A percentile compares a stretch with the other conserved stretches of the same genome.
These are phyloP conservation scores for Philereme vetulata DNA, from an alignment of 2,888 invertebrate species.

Conservation along the genomic window DNA sequence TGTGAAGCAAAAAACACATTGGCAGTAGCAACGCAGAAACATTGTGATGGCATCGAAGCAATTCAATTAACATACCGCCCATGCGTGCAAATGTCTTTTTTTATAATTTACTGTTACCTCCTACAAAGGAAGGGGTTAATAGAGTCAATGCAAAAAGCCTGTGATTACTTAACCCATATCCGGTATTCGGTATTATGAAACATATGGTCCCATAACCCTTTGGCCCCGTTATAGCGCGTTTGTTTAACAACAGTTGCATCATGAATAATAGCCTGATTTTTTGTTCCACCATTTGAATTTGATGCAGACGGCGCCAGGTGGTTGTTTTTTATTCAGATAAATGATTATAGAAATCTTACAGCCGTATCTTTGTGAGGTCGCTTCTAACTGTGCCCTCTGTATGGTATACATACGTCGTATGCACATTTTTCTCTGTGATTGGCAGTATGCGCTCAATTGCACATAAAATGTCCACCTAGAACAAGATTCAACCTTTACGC, in stretches of 20 bases:
- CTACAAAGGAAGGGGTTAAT: conserved; percentile 72
- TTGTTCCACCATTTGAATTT: conserved; percentile 46
- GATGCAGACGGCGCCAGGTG: conserved; percentile 66
- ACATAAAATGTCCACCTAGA: too few relatives aligned
- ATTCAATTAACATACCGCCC: conserved; percentile 70
- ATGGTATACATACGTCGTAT: too few relatives aligned
- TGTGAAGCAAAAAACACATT: conserved; percentile 49
- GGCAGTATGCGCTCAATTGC: too few relatives aligned
- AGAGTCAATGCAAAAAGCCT: conserved; percentile 67
- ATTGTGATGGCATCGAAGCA: conserved; percentile 54
- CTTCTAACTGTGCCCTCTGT: too few relatives aligned
- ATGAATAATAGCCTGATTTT: conserved; percentile 65
- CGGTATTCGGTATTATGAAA: conserved; percentile 59
- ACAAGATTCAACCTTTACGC: conserved; percentile 19
- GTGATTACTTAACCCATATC: conserved; percentile 83
- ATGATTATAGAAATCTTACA: conserved; percentile 30
- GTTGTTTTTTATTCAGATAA: conserved; percentile 46
- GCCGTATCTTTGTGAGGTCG: too few relatives aligned
- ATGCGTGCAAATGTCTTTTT: conserved; percentile 71
- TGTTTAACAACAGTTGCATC: conserved; percentile 75
- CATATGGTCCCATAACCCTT: conserved; percentile 81
- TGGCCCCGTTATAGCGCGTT: conserved; percentile 77
- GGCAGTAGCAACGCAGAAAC: conserved; percentile 49
- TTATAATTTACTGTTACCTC: conserved; percentile 65
- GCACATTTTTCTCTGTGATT: too few relatives aligned